Evolutionary conservation across 1,140 invertebrate species (phyloP).

Genomic region (Portunus trituberculatus): DNA sequence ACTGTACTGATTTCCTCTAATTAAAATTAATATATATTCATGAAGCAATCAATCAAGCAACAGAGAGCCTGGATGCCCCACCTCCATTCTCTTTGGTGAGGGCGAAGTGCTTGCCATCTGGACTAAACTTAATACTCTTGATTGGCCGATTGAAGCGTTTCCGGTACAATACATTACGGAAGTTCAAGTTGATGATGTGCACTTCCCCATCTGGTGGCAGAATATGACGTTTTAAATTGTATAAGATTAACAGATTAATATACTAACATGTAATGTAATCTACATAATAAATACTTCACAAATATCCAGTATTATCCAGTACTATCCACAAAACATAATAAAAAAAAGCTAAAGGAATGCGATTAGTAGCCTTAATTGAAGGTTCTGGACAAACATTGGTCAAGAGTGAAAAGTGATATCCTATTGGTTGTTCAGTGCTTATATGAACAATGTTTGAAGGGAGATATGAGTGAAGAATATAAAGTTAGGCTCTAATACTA

Average conservation of each 20-base stretch:
- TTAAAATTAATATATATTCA: too few species aligned
- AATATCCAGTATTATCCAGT: too few species aligned
- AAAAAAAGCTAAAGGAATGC: too few species aligned
- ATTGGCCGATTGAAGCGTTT: conserved; percentile 91
- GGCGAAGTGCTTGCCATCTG: conserved; percentile 95
- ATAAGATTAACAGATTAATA: too few species aligned
- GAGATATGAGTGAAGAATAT: not conserved
- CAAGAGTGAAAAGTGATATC: too few species aligned
- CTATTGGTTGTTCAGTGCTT: too few species aligned
- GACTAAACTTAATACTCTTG: conserved; percentile 92
- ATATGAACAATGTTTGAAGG: not conserved
- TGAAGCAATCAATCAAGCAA: not conserved
- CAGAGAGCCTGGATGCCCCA: conserved; percentile 79
- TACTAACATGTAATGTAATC: too few species aligned
- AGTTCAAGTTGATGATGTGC: conserved; percentile 92
- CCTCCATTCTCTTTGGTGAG: conserved; percentile 91
- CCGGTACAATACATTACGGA: conserved; percentile 90
- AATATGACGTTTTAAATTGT: not conserved
- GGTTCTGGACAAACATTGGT: too few species aligned
- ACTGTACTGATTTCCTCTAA: not conserved
- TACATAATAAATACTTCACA: too few species aligned
- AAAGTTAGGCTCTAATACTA: not conserved
- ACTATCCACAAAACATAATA: not conserved
- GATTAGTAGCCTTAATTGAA: too few species aligned
- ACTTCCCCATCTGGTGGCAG: conserved; percentile 88